A percentile compares a stretch with the other conserved stretches of the same genome.
phyloP scores from a whole-genome alignment of 2,113 vertebrate genomes.

The Panthera uncia region DNA sequence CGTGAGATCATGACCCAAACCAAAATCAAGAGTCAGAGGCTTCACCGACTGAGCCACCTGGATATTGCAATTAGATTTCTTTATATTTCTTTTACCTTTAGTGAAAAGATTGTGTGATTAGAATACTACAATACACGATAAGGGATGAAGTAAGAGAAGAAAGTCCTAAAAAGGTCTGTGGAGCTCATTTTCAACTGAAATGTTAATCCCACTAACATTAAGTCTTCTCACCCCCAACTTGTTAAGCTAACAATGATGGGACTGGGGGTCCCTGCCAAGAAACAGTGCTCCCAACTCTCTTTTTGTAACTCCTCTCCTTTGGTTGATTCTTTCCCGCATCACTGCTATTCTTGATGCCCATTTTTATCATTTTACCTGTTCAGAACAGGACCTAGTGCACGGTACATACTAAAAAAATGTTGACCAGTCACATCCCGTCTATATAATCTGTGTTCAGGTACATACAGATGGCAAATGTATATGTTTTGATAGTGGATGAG shows the following conservation, averaged over 20 bases:
- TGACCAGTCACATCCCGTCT: not conserved
- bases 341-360: not conserved
- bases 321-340: not conserved
- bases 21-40: no score
- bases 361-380: not conserved
- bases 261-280: not conserved
- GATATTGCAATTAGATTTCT: not conserved
- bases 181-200: not conserved
- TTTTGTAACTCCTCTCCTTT: not conserved
- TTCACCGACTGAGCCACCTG: no score
- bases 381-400: not conserved
- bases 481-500: not conserved
- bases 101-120: not conserved
- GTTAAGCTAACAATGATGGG: not conserved
- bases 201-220: not conserved
- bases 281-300: not conserved
- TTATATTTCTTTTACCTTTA: constrained; percentile 3
- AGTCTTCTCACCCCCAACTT: not conserved
- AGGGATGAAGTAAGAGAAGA: not conserved
- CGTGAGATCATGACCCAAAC: no score
- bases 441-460: not conserved
- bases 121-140: not conserved
- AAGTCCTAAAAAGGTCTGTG: not conserved
- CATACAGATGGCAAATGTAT: not conserved
- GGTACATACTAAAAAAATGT: not conserved